Evolutionary conservation across 1,140 invertebrate genomes (phyloP), one percentile per base, ranked within the genome.

Genomic region (Drosophila prosaltans): DNA sequence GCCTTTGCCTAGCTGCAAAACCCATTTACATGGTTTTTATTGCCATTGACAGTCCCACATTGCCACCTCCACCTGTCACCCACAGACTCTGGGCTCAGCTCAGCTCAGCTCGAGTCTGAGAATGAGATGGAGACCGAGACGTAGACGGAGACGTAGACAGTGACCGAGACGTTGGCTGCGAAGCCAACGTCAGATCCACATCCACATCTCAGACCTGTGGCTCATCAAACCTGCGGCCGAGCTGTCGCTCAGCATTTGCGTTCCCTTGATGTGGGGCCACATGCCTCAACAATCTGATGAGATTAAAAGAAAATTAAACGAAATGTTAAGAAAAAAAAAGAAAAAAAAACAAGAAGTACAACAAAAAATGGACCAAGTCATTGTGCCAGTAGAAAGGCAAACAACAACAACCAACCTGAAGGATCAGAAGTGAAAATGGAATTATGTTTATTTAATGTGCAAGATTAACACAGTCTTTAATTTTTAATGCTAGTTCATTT

Each of bases 221-320:
- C 73, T 69, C 75, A 72, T 78, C 75, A 78, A 78, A 78, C 40
- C 69, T 67, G 81, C 81, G 66, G 77, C 81, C 45, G 30, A 58
- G 41, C 55, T 82, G 71, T 74, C 74, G 61, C 69, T 43, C 62
- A 59, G 43, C 70, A 45, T 62, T 71, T 64, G 57, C 67, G 36
- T 36, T 43, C 30, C 26, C 40, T 55, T 77, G 59, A 74, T 65
- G 73, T 54, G 60, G 78, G 28, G 54, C 61, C 68, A 84, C 68
- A 84, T 39, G 81, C 67, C 74, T 78, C 81, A 85, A 41, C 73
- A 80, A 74, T 63, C 74, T 80, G 70, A 80, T 73, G 73, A 88
- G 83, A 88, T 88, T 88, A 86, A 86, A 88, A 72, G 71, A 72
- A 66, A 80, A 88, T 88, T 88, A 88, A 88, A 73, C 76, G 57